A percentile compares a stretch with the other conserved stretches of the same genome.
phyloP scores from a whole-genome alignment of 2,113 vertebrate species.

The Dinomys branickii region DNA sequence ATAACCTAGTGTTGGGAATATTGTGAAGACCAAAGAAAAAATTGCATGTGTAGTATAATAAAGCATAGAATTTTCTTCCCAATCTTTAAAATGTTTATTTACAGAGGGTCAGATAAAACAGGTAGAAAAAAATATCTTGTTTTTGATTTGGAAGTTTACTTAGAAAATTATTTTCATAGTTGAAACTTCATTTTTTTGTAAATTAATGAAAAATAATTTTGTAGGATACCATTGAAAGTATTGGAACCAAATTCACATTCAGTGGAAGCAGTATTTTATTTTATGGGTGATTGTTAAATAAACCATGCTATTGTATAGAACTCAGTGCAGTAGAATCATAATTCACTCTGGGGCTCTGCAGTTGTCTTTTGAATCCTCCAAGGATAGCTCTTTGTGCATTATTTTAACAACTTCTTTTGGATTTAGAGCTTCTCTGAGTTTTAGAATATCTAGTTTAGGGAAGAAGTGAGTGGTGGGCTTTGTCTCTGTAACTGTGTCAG shows the following conservation, averaged over 20 bases:
- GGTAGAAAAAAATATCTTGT: not conserved
- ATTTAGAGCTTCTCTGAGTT: not conserved
- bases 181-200: not conserved
- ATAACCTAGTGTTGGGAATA: not conserved
- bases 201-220: not conserved
- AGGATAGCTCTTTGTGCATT: not conserved
- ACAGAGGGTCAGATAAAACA: not conserved
- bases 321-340: not conserved
- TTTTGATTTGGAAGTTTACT: not conserved
- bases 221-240: not conserved
- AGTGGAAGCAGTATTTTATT: not conserved
- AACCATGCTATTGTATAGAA: not conserved
- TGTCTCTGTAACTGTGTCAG: not conserved
- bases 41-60: not conserved
- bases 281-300: not conserved
- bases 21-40: constrained; percentile 25
- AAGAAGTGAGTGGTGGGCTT: not conserved
- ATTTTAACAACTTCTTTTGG: not conserved
- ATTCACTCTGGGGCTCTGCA: not conserved
- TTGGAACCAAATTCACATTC: not conserved
- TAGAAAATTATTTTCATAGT: not conserved
- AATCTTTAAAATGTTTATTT: not conserved
- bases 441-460: not conserved
- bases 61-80: not conserved
- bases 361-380: not conserved